phyloP scores from a whole-genome alignment of 2,113 vertebrate species.

The Crotalus tigris region DNA sequence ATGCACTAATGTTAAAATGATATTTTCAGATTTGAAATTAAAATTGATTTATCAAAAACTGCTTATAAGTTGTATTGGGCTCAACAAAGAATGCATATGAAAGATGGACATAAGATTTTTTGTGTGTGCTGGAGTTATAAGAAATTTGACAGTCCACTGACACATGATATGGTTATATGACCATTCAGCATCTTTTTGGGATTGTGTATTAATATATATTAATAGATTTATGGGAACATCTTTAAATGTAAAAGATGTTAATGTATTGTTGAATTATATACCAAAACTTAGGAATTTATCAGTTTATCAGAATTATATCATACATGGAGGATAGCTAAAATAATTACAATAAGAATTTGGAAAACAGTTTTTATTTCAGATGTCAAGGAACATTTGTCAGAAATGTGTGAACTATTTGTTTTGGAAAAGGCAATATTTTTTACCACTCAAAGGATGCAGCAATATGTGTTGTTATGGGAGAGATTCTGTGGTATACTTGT shows the following conservation, averaged over 20 bases:
- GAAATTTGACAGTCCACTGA: background rate
- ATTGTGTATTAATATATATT: background rate
- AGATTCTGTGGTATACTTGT: background rate
- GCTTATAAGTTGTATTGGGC: background rate
- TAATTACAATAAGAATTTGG: background rate
- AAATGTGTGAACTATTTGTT: background rate
- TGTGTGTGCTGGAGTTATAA: background rate
- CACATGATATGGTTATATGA: background rate
- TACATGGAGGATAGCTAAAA: background rate
- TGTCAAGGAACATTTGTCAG: background rate
- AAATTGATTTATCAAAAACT: background rate
- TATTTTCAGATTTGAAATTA: background rate
- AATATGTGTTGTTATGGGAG: background rate
- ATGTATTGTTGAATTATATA: background rate
- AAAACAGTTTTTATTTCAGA: background rate
- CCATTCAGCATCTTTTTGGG: background rate
- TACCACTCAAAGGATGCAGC: background rate
- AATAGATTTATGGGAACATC: background rate
- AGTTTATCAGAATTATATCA: background rate
- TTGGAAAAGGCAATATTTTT: background rate
- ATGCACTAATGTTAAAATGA: background rate
- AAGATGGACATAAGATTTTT: background rate
- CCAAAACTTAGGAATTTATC: background rate
- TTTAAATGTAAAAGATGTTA: background rate
- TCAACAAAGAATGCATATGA: background rate